Conservation (phyloP, 2,113 vertebrate species). For the Lagopus leucura region DNA sequence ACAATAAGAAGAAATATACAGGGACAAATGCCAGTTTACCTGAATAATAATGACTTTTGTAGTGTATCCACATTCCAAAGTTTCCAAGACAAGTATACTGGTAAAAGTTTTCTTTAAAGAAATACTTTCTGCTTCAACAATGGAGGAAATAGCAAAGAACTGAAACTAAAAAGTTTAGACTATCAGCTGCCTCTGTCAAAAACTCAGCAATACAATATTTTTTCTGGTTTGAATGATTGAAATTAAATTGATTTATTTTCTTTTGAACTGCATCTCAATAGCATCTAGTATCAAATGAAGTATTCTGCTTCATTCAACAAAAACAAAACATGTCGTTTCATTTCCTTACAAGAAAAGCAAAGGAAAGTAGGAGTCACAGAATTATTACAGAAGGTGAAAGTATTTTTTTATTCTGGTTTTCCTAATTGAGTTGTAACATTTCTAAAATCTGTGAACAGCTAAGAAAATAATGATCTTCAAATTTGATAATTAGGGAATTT, state of each 20-base stretch:
- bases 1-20: background rate
- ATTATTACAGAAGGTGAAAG: background rate
- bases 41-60: background rate
- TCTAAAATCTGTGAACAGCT: background rate
- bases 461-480: background rate
- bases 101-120: background rate
- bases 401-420: background rate
- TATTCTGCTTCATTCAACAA: background rate
- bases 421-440: background rate
- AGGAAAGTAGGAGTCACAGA: background rate
- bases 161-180: background rate
- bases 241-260: background rate
- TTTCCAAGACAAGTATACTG: background rate
- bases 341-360: background rate
- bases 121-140: background rate
- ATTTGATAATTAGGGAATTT: background rate
- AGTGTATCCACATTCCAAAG: background rate
- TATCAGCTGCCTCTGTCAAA: background rate
- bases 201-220: background rate
- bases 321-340: background rate
- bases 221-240: background rate
- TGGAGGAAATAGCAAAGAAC: background rate
- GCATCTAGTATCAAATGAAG: background rate
- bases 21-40: background rate
- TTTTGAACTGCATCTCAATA: background rate